phyloP scores from a whole-genome alignment of 2,888 invertebrate genomes.

The Polietes domitor region DNA sequence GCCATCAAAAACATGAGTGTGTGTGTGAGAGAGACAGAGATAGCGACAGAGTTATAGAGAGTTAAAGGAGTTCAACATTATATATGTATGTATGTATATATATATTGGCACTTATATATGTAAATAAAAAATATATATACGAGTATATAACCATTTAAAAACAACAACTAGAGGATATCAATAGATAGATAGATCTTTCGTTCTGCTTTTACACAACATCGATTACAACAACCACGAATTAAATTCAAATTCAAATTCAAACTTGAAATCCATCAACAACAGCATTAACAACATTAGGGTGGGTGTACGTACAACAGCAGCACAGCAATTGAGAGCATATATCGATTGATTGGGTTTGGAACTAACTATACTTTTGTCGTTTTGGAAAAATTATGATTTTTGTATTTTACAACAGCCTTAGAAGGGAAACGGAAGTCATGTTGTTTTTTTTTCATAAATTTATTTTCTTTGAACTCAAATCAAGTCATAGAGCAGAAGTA shows the following conservation, averaged over 20 bases:
- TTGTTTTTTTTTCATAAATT: background rate
- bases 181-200: constrained; percentile 15
- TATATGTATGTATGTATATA: constrained; percentile 1
- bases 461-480: background rate
- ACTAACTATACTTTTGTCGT: too few relatives aligned
- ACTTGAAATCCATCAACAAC: constrained; percentile 38
- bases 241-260: constrained; percentile 33
- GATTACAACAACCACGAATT: constrained; percentile 60
- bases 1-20: constrained; percentile 45
- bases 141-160: constrained; percentile 26
- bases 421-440: constrained; percentile 30
- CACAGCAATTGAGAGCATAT: constrained; percentile 4
- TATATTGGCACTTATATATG: background rate
- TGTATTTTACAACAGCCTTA: constrained; percentile 56
- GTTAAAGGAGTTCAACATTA: constrained; percentile 41
- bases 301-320: background rate
- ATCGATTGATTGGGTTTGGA: background rate
- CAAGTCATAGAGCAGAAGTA: constrained; percentile 13
- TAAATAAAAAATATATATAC: background rate
- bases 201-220: constrained; percentile 70
- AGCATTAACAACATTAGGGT: constrained; percentile 12
- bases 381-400: background rate
- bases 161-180: constrained; percentile 25
- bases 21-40: constrained; percentile 6
- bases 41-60: constrained; percentile 15